These are phyloP conservation scores for Aculops lycopersici DNA, from an alignment of 1,140 invertebrate genomes.

Conservation along the genomic window DNA sequence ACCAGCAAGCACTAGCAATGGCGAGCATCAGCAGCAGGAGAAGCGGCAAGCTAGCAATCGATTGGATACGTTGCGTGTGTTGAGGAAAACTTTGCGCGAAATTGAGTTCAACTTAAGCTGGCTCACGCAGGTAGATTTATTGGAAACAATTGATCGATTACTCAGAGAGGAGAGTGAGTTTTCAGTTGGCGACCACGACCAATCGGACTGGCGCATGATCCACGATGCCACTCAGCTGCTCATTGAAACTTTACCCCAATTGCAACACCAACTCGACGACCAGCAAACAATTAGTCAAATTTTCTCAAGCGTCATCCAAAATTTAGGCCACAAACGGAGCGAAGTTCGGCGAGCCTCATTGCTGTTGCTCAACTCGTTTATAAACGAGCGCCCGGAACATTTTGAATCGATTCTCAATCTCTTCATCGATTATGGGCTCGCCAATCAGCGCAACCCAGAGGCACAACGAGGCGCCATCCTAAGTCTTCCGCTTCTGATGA, in stretches of 20 bases:
- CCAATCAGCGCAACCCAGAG: slow-evolving; percentile 5
- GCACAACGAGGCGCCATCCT: slow-evolving; percentile 10
- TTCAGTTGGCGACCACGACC: no score
- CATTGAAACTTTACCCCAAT: neutral
- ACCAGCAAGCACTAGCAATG: no score
- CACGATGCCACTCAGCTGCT: neutral
- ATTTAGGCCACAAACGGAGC: neutral
- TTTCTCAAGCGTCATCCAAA: neutral
- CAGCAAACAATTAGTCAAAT: neutral
- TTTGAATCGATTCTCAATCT: slow-evolving; percentile 9
- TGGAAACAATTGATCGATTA: neutral
- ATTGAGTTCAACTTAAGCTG: neutral
- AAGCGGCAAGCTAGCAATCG: neutral
- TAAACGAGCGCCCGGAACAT: slow-evolving; percentile 2
- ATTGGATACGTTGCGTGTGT: neutral
- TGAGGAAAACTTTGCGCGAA: neutral
- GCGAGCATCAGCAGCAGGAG: neutral
- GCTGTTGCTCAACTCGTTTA: neutral
- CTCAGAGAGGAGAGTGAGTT: neutral
- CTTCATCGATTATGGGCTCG: slow-evolving; percentile 11
- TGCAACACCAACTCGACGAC: neutral
- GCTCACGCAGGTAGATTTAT: neutral
- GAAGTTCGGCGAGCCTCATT: neutral
- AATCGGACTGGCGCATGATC: neutral
- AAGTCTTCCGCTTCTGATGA: slow-evolving; percentile 10